Percentiles rank a stretch among this genome's conserved stretches.
Conservation (phyloP, 1,140 invertebrate species). For the Doryteuthis pealeii region DNA sequence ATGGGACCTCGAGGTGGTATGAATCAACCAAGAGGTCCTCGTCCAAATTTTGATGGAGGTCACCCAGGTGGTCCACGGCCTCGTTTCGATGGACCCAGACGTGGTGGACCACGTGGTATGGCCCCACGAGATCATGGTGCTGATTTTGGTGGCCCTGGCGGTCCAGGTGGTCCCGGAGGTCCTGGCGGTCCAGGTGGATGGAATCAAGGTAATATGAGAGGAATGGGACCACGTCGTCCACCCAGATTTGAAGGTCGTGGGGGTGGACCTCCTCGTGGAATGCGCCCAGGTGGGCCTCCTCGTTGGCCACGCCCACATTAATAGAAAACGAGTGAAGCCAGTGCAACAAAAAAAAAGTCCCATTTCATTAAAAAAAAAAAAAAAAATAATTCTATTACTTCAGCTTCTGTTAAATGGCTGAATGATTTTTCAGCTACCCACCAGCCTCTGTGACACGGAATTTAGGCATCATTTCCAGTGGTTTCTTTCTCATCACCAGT, state of each 20-base stretch:
- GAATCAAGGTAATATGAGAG: slow-evolving; percentile 5
- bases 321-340: not conserved
- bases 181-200: not conserved
- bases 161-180: not conserved
- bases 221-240: slow-evolving; percentile 1
- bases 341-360: too few species aligned
- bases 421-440: too few species aligned
- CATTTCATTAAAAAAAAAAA: too few species aligned
- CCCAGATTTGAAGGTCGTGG: slow-evolving; percentile 11
- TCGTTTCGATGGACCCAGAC: slow-evolving; percentile 4
- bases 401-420: too few species aligned
- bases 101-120: slow-evolving; percentile 2
- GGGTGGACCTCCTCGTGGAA: not conserved
- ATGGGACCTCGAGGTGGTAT: slow-evolving; percentile 1
- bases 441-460: too few species aligned
- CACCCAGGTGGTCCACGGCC: slow-evolving; percentile 8
- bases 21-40: slow-evolving; percentile 3
- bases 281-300: not conserved
- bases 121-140: not conserved
- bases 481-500: too few species aligned
- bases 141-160: slow-evolving; percentile 6
- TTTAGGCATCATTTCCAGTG: too few species aligned
- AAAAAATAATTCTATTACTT: too few species aligned
- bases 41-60: slow-evolving; percentile 8
- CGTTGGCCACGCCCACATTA: slow-evolving; percentile 12